Evolutionary conservation across 1,140 invertebrate species (phyloP), one percentile per base, ranked within the genome.

Genomic region (Drosophila malerkotliana): DNA sequence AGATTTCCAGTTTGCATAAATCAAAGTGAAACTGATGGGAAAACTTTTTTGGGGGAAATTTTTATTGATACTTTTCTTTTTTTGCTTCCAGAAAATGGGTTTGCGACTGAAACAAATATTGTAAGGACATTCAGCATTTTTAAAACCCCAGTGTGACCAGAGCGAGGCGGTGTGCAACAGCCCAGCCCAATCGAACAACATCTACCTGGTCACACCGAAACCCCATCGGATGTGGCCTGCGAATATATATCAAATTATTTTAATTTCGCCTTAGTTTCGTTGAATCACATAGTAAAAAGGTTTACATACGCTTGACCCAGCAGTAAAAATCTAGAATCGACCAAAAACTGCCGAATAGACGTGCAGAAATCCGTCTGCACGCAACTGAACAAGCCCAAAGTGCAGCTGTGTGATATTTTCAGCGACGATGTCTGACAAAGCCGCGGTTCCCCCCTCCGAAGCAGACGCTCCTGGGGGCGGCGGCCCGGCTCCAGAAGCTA

Each of bases 381-480:
- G 30, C 14, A 48, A 9, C 37, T 24, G 55, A 48, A 8, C 18
- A 39, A 49, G 18, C 15, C 48, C 18, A 15, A 14, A 32, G 30
- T 39, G 39, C 71, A 74, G 26, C 18, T 47, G 58, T 61, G 60
- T 78, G 55, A 59, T 14, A 66, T 49, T 76, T 75, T 34, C 49
- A 85, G 71, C 59, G 58, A 57, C 58, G 9, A 84, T 84, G 81
- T 73, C 83, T 55, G 81, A 84, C 58, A 69, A 77, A 64, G 45
- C 63, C 47, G 56, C 63, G 67, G 74, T 58, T 24, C 44, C 69
- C 54, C 58, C 72, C 37, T 32, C 57, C 51, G 60, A 57, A 6
- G 18, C 26, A 30, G 53, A 62, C 45, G 58, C 76, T 57, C 34
- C 53, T 21, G 61, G 56, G 9, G 61, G 41, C 21, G 54, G 12